Base-by-base conservation (phyloP, 2,797 vertebrate species). In the Podarcis siculus region DNA sequence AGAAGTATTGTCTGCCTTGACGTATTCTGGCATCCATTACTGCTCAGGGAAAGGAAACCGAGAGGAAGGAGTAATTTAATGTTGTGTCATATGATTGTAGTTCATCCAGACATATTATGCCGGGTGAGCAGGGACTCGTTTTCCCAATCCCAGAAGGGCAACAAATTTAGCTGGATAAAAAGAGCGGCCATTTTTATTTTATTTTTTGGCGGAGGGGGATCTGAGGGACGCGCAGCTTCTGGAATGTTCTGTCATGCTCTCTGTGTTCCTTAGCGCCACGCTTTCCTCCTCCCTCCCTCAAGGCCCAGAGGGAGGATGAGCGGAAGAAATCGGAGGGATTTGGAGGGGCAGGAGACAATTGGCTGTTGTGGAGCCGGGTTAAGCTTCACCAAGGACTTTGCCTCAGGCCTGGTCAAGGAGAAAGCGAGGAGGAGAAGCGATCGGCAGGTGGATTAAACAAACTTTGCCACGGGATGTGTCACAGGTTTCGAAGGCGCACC, bases 51-150 rank as follows among this genome's bases (percentile, higher is more conserved):
- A 93, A 91, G 93, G 83, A 88, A 85, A 92, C 81, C 92, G 96
- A 97, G 97, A 98, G 97, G 97, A 95, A 96, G 90, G 93, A 96
- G 97, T 98, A 97, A 97, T 97, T 98, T 97, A 97, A 97, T 92
- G 96, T 96, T 96, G 95, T 92, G 89, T 96, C 94, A 94, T 95
- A 95, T 94, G 91, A 94, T 93, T 95, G 94, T 94, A 96, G 96
- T 96, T 95, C 92, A 84, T 96, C 96, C 93, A 96, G 96, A 96
- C 94, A 92, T 96, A 97, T 96, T 97, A 96, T 92, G 95, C 96
- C 95, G 96, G 73, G 87, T 97, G 97, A 97, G 97, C 97, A 96
- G 91, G 72, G 92, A 95, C 95, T 96, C 97, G 97, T 98, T 97
- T 98, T 95, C 94, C 93, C 13, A n/a, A 93, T 95, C 97, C 97